Base-by-base conservation (phyloP, 2,113 vertebrate species). In the Sceloporus tristichus region DNA sequence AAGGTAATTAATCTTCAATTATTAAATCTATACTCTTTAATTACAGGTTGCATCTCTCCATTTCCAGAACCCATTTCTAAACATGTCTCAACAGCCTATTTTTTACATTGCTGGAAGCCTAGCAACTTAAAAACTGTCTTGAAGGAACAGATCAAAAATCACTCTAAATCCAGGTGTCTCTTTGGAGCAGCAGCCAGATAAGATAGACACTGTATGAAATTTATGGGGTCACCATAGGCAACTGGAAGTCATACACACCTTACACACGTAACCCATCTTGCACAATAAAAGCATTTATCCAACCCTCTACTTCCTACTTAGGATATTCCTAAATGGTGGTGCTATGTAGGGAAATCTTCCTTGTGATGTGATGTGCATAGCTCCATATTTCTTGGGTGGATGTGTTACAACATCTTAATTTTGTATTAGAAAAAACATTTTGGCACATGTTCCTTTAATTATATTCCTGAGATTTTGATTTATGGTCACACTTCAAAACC, bases 1-100 rank as follows among this genome's bases (percentile, higher is more conserved):
- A 38, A 86, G 86, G 65, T 93, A 10, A 93, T 42, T 9, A 88
- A 90, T 93, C 87, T 48, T 79, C 87, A 83, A 86, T 87, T 0
- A 92, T 91, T 91, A 90, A 86, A 79, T 70, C 21, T 56, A 89
- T 85, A 88, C 93, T 42, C 11, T 90, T 90, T 94, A 90, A 89
- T 85, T 90, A 82, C 10, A 0, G 0, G 53, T 87, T 85, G n/a
- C 0, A 0, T 78, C 0, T 91, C 42, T 56, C 3, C 0, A 1
- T 56, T 77, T 84, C 85, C 21, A 40, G 80, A 91, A 82, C 59
- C 29, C 78, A 89, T 59, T 82, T 87, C 82, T 59, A 38, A 85
- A n/a, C 4, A 21, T 84, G n/a, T 56, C 87, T 87, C 87, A 85
- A 65, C 82, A 83, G 54, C 5, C 10, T 54, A 75, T 42, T 87